Evolutionary conservation across 2,888 invertebrate genomes (phyloP), one percentile per base, ranked within the genome.

Genomic region (Dioctria rufipes): DNA sequence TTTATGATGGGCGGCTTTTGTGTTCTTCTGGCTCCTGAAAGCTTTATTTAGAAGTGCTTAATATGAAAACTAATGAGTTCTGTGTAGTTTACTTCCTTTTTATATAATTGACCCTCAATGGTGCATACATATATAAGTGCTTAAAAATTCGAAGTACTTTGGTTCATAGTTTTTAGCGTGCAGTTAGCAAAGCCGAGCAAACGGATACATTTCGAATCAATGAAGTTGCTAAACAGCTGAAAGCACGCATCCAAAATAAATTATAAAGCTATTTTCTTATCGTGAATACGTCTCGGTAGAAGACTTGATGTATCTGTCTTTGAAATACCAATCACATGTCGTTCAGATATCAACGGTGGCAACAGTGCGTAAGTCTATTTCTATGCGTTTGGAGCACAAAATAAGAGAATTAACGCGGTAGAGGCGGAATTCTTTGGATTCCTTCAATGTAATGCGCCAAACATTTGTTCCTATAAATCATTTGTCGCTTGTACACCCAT

Each of bases 391-490:
- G 37, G 43, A 60, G 11, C n/a, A 6, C 43, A 67, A 46, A 43
- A 75, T 58, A 75, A 60, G 40, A 75, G 60, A 43, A 75, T 25
- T 25, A 60, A 42, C 9, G 58, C 75, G 43, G 39, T 60, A 75
- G 43, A 46, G 39, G 46, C 58, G 60, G 61, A 60, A 75, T 75
- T 75, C 75, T 43, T 61, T 39, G 46, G 65, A 80, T 80, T 79
- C 79, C 65, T 81, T 77, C 65, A 78, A 79, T 82, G 79, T 81
- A 80, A 79, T 61, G 71, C 78, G 78, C 80, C 82, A 80, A 82
- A 82, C 82, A 82, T 82, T 82, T 82, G 82, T 82, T 63, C 79
- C 82, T 61, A 82, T 82, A 82, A 82, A 82, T 82, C 82, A 82
- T 82, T 80, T 46, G 49, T 11, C 42, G 37, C 40, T 49, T 69